Evolutionary conservation across 2,797 vertebrate genomes (phyloP), one percentile per base, ranked within the genome.

Genomic region (Manis javanica): DNA sequence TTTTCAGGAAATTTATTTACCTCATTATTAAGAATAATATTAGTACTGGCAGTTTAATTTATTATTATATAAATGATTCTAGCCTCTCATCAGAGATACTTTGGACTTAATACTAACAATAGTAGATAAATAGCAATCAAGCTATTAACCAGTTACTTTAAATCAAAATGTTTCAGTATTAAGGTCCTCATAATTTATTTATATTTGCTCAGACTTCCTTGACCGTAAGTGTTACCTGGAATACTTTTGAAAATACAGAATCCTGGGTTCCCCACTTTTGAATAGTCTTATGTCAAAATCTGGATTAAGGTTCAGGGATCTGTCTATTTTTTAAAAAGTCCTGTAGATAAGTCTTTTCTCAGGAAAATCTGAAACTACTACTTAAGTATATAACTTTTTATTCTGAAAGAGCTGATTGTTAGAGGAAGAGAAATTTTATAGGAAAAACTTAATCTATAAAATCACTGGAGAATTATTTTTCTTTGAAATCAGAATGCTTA

Each of bases 401-500:
- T 91, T 90, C n/a, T 68, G 66, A 34, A 64, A 46, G 31, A 92
- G 53, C 3, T 59, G 8, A 61, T 86, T 66, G 4, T 88, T 89
- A 82, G 29, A 63, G 19, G 15, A 94, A 84, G n/a, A 89, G 24
- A 95, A 77, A 34, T 42, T 81, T 87, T 95, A 21, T 2, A 90
- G 14, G 24, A 87, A 87, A 94, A 90, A 18, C 8, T 71, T 91
- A 92, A 72, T 31, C 23, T 84, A 31, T 90, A 87, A 68, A 83
- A 61, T 84, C 51, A 66, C 10, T 92, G 53, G 37, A 39, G 59
- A 91, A 31, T 64, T 78, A 55, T 19, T 92, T 96, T 91, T n/a
- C 55, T 83, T 94, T 87, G 79, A 93, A 97, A 90, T 91, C 91
- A 5, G 3, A 93, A 93, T 93, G 14, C 31, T n/a, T 91, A 87